These are phyloP conservation scores for Apis dorsata DNA, from an alignment of 1,140 invertebrate genomes.

Conservation along the genomic window DNA sequence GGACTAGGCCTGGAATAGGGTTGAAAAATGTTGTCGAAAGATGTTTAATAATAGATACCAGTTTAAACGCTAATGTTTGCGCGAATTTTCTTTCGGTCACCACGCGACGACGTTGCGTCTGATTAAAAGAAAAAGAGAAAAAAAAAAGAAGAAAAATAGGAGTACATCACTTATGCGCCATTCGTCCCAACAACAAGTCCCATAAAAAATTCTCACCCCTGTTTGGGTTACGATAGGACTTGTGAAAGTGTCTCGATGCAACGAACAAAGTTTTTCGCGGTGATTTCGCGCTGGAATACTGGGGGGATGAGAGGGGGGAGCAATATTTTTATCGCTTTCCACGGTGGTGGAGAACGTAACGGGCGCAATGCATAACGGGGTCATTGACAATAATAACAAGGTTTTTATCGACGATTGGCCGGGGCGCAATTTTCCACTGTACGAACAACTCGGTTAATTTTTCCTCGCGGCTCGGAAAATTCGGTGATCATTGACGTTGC, in stretches of 20 bases:
- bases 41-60: neutral
- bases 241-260: neutral
- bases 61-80: no score
- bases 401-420: slow-evolving; percentile 4
- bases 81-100: no score
- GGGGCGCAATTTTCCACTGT: slow-evolving; percentile 9
- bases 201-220: neutral
- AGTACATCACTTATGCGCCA: neutral
- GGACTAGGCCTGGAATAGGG: no score
- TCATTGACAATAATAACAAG: slow-evolving; percentile 10
- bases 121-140: neutral
- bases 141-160: neutral
- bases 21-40: neutral
- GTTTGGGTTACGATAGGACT: neutral
- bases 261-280: neutral
- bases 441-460: slow-evolving; percentile 12
- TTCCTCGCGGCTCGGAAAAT: neutral
- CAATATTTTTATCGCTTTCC: slow-evolving; percentile 21
- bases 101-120: no score
- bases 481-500: no score
- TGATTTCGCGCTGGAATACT: slow-evolving; percentile 16
- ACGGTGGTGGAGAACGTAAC: neutral
- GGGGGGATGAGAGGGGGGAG: neutral
- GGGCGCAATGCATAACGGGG: neutral
- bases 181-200: neutral